Evolutionary conservation across 2,113 vertebrate species (phyloP), one percentile per base, ranked within the genome.

Genomic region (Rana temporaria): DNA sequence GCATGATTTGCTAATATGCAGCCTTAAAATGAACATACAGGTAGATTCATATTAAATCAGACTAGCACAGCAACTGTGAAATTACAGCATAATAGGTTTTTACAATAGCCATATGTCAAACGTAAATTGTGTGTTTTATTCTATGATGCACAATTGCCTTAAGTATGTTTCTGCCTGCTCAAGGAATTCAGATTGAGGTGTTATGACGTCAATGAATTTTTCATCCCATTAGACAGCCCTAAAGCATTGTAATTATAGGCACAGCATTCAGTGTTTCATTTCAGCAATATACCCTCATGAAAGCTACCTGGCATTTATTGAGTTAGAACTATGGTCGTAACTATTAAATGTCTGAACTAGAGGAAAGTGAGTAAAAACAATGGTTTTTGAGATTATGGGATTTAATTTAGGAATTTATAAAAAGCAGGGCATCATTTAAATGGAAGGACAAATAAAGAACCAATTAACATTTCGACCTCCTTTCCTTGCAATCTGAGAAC

Each of bases 161-260:
- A 20, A 55, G 17, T 55, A 66, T 7, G 34, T 65, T 14, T 20
- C 16, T 30, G 19, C 26, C 42, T 78, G 62, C 16, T 78, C 22
- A 19, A 55, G 42, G 60, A 78, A 77, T 55, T 78, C 11, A 52
- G 24, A 64, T 18, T 64, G 12, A 55, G 26, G n/a, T 48, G 17
- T 22, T 20, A 34, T 78, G 62, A 78, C 60, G 42, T 78, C 75
- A 78, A 78, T 52, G 16, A 60, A 78, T 32, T 32, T 78, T 66
- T 53, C n/a, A 78, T 78, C 18, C 15, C 62, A 78, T 66, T 52
- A 78, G 17, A 48, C 22, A 56, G 24, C 69, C 48, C 24, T 56
- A 56, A 32, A 30, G 69, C 53, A 72, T 32, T 16, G 26, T 17
- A 16, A 14, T 69, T 69, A 48, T 14, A 48, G 42, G 14, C 1